Percentiles rank a stretch among this genome's conserved stretches.
These are phyloP conservation scores for Rhagium mordax DNA, from an alignment of 2,888 invertebrate species.

Conservation along the genomic window DNA sequence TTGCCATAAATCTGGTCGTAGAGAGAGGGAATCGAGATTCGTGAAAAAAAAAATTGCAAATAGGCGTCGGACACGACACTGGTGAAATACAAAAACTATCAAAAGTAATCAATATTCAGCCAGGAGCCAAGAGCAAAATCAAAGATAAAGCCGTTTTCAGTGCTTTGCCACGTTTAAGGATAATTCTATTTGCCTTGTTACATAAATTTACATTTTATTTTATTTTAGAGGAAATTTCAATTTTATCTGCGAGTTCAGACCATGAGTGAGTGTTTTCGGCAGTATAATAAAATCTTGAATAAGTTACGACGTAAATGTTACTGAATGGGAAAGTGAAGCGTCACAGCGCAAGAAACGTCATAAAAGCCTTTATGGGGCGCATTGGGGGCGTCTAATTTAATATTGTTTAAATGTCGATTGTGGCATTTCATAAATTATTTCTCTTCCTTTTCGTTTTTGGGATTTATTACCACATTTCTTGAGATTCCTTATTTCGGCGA, in stretches of 20 bases:
- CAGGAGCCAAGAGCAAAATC: neutral
- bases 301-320: neutral
- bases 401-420: no score
- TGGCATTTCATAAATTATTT: no score
- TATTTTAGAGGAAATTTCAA: constrained; percentile 2
- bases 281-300: constrained; percentile 3
- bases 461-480: no score
- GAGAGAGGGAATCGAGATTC: no score
- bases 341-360: neutral
- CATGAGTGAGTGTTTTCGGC: neutral
- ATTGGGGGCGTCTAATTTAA: no score
- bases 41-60: no score
- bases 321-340: neutral
- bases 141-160: neutral
- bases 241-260: neutral
- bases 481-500: no score
- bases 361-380: neutral
- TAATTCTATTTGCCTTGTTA: constrained; percentile 14
- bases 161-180: constrained; percentile 3
- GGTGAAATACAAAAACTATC: no score
- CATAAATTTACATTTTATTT: constrained; percentile 14
- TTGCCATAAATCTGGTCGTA: no score
- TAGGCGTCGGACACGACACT: no score
- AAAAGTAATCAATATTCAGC: neutral
- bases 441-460: no score